These are phyloP conservation scores for Allochrocebus solatus DNA, from an alignment of 2,797 vertebrate genomes.

Conservation along the genomic window DNA sequence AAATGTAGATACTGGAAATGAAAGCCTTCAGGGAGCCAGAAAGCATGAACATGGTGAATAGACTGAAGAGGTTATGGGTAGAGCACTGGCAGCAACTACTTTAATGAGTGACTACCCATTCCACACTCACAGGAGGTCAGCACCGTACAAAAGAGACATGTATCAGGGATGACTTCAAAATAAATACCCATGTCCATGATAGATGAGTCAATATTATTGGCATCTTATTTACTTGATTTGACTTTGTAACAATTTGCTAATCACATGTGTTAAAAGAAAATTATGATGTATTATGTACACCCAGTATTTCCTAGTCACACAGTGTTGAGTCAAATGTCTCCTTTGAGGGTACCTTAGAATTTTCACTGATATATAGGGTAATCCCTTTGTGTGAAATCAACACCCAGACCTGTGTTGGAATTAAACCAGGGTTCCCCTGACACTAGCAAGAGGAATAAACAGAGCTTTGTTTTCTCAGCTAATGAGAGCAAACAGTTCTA, in stretches of 20 bases:
- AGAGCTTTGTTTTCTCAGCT: conserved; percentile 68
- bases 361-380: conserved; percentile 50
- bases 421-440: conserved; percentile 65
- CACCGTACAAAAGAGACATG: neutral
- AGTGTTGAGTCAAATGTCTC: conserved; percentile 55
- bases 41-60: neutral
- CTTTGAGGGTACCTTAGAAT: conserved; percentile 60
- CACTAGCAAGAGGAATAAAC: conserved; percentile 66
- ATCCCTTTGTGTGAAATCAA: conserved; percentile 74
- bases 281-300: conserved; percentile 39
- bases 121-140: neutral
- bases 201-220: neutral
- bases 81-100: neutral
- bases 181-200: neutral
- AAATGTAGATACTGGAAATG: neutral
- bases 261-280: conserved; percentile 55
- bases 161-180: conserved; percentile 34
- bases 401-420: conserved; percentile 68
- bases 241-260: conserved; percentile 50
- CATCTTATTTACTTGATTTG: conserved; percentile 55
- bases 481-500: conserved; percentile 68
- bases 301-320: conserved; percentile 58
- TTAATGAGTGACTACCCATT: neutral
- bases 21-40: neutral
- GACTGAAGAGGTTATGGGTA: neutral